Percentiles rank a stretch among this genome's conserved stretches.
Conservation (phyloP, 30 jellyfish, hydroid and myxozoan genomes). For the Aurelia aurita region DNA sequence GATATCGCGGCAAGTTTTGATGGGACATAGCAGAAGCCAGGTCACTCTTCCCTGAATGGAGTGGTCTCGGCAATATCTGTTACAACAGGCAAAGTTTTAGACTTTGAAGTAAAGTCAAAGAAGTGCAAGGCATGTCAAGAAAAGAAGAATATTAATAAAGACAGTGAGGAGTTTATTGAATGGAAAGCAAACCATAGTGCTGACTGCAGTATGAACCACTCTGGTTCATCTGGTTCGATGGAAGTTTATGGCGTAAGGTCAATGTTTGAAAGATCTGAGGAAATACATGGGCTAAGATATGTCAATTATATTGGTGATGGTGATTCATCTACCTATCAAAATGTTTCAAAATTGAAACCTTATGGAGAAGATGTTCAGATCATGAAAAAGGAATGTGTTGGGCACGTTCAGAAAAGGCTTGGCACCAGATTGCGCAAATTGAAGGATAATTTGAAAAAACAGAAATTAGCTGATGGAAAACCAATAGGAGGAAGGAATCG, state of each 20-base stretch:
- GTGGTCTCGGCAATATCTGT: conserved; percentile 9
- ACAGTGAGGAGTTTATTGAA: conserved; percentile 2
- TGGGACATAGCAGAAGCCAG: conserved; percentile 48
- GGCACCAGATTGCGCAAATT: conserved; percentile 46
- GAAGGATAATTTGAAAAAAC: conserved; percentile 5
- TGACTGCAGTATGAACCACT: conserved; percentile 4
- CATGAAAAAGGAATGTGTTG: too few species aligned
- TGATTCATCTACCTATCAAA: conserved; percentile 26
- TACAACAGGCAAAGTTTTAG: too few species aligned
- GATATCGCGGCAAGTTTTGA: conserved; percentile 44
- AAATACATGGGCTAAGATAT: conserved; percentile 37
- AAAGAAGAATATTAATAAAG: not conserved
- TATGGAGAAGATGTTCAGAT: conserved; percentile 41
- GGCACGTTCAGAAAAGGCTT: conserved; percentile 28
- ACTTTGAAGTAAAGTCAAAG: conserved; percentile 58
- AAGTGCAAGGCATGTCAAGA: conserved; percentile 52
- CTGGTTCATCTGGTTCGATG: conserved; percentile 51
- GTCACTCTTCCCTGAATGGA: conserved; percentile 56
- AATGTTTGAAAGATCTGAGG: conserved; percentile 13
- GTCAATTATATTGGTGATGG: conserved; percentile 52
- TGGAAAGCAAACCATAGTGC: conserved; percentile 29
- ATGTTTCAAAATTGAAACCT: conserved; percentile 32
- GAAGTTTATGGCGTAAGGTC: conserved; percentile 29
- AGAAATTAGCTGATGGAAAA: too few species aligned
- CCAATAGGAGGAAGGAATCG: conserved; percentile 29